Base-by-base conservation (phyloP, 2,113 vertebrate species). In the Chloropsis cyanopogon region DNA sequence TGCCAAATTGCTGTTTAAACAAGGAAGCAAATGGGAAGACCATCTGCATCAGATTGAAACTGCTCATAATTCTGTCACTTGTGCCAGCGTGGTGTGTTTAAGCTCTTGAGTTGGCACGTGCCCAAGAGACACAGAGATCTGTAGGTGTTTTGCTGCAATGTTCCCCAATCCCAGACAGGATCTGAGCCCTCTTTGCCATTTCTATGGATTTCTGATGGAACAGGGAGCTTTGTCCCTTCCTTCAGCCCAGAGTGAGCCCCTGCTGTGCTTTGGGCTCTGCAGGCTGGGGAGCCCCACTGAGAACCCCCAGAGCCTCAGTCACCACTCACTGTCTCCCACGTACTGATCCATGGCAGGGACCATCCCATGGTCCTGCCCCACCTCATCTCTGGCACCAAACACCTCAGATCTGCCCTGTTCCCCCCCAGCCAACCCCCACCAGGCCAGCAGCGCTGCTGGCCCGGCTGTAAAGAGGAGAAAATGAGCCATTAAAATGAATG, bases 21-120 rank as follows among this genome's bases (percentile, higher is more conserved):
- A 93, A 94, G 89, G 89, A 93, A 96, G 86, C 91, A 97, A 97
- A 96, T 92, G 84, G 92, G 89, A 88, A 92, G 92, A 93, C 94
- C 96, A 96, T 97, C 96, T 97, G 95, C 93, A 83, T 92, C 92
- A 29, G 84, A 96, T 82, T 73, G 94, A 90, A 96, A 88, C 77
- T 57, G 83, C 93, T 93, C 78, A 54, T 92, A 92, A 91, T 81
- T 76, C 88, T 93, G 95, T 92, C 86, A 78, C 86, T 95, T 25
- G 39, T 75, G 91, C 91, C 94, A 92, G 69, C 11, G 2, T 26
- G 82, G 46, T 5, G 12, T 72, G 72, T 75, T 75, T 88, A 91
- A 96, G 59, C 93, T 87, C 81, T 87, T 33, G 35, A 61, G 69
- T 18, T 93, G 95, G 88, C 86, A 33, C 4, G 0, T 53, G 44